Conservation (phyloP, 2,113 vertebrate genomes). For the Bombycilla garrulus region DNA sequence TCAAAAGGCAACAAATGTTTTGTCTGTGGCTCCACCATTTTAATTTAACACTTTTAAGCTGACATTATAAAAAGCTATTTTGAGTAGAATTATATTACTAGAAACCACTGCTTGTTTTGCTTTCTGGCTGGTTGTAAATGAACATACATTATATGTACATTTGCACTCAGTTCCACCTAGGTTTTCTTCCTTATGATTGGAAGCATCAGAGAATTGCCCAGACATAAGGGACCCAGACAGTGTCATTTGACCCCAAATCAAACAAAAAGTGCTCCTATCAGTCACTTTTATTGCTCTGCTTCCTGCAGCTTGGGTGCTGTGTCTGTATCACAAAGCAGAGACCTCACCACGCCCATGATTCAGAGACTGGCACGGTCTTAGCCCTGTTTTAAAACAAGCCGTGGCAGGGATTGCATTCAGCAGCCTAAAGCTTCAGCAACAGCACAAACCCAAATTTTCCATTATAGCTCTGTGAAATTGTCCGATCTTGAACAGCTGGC, state of each 20-base stretch:
- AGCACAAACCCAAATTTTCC: background rate
- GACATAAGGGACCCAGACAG: background rate
- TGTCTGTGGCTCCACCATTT: slow-evolving; percentile 38
- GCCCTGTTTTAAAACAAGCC: background rate
- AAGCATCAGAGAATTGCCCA: background rate
- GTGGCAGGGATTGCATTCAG: background rate
- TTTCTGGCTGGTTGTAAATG: background rate
- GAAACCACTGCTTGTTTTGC: slow-evolving; percentile 16
- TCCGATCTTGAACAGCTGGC: background rate
- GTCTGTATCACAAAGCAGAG: background rate
- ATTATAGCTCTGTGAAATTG: background rate
- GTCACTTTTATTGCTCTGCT: background rate
- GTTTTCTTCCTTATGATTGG: background rate
- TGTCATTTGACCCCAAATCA: background rate
- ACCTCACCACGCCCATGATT: background rate
- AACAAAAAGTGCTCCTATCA: background rate
- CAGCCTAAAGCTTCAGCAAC: background rate
- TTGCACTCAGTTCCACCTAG: background rate
- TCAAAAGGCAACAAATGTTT: slow-evolving; percentile 55
- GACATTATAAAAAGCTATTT: background rate
- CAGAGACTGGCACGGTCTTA: background rate
- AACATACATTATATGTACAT: background rate
- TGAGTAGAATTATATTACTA: background rate
- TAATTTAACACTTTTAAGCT: slow-evolving; percentile 21
- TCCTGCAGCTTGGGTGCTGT: background rate